Evolutionary conservation across 2,113 vertebrate species (phyloP).

Genomic region (Paracanthobrama guichenoti): DNA sequence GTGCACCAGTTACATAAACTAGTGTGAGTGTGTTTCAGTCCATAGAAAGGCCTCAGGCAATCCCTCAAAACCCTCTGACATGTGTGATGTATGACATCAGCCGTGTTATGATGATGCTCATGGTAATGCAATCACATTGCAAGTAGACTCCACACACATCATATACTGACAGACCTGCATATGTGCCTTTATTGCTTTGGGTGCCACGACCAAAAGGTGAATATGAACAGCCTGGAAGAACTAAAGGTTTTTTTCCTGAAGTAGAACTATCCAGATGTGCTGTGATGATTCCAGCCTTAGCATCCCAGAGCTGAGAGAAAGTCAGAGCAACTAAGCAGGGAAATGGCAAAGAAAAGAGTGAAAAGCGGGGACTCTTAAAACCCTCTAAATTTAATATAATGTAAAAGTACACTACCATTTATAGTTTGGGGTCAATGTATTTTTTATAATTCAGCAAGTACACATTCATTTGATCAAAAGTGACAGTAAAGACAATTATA

Average conservation of each 20-base stretch:
- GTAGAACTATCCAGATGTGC: not conserved
- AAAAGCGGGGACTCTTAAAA: not conserved
- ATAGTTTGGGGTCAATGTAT: too few relatives aligned
- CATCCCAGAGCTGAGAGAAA: not conserved
- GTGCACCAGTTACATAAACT: not conserved
- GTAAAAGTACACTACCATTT: too few relatives aligned
- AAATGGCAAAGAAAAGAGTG: not conserved
- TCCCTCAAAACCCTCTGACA: not conserved
- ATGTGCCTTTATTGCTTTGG: not conserved
- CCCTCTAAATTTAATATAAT: not conserved
- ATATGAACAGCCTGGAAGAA: not conserved
- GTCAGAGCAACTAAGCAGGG: not conserved
- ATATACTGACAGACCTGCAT: conserved; percentile 1
- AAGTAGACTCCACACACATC: not conserved
- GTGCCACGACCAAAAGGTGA: not conserved
- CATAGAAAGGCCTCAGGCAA: not conserved
- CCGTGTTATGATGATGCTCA: not conserved
- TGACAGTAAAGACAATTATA: not conserved
- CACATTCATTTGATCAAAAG: not conserved
- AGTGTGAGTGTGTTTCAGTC: not conserved
- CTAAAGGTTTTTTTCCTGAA: not conserved
- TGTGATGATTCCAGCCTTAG: not conserved
- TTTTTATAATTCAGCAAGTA: not conserved
- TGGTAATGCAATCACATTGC: not conserved
- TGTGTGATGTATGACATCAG: conserved; percentile 6